Evolutionary conservation across 2,888 invertebrate species (phyloP).

Genomic region (Malthinus seriepunctatus): DNA sequence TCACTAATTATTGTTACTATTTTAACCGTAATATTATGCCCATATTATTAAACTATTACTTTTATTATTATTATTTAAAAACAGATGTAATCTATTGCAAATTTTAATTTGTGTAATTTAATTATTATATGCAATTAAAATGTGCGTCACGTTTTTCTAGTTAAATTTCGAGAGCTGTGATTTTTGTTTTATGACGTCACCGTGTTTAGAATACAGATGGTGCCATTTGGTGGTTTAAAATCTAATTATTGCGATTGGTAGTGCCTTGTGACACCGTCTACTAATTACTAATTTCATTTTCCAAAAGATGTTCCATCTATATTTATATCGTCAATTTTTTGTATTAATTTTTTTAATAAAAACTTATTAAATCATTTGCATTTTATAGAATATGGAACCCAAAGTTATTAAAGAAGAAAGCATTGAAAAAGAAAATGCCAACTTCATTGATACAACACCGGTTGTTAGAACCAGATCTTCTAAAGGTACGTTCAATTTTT

Average conservation of each 20-base stretch:
- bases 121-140: conserved; percentile 50
- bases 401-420: conserved; percentile 65
- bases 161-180: conserved; percentile 48
- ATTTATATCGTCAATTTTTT: conserved; percentile 5
- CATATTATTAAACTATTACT: conserved; percentile 8
- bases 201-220: conserved; percentile 50
- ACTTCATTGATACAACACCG: conserved; percentile 42
- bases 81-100: conserved; percentile 41
- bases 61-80: conserved; percentile 24
- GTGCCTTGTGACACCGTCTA: conserved; percentile 24
- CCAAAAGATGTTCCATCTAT: conserved; percentile 20
- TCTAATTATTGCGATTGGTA: conserved; percentile 42
- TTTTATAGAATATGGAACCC: conserved; percentile 61
- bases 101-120: conserved; percentile 41
- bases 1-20: conserved; percentile 20
- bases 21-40: not conserved
- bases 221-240: conserved; percentile 44
- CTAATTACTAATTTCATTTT: conserved; percentile 27
- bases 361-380: conserved; percentile 11
- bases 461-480: conserved; percentile 42
- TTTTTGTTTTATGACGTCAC: conserved; percentile 53
- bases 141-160: conserved; percentile 55
- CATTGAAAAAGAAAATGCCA: conserved; percentile 57
- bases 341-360: conserved; percentile 7
- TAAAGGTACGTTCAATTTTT: conserved; percentile 42